Conservation (phyloP, 1,140 invertebrate genomes). For the Gonatopus flavifemur region DNA sequence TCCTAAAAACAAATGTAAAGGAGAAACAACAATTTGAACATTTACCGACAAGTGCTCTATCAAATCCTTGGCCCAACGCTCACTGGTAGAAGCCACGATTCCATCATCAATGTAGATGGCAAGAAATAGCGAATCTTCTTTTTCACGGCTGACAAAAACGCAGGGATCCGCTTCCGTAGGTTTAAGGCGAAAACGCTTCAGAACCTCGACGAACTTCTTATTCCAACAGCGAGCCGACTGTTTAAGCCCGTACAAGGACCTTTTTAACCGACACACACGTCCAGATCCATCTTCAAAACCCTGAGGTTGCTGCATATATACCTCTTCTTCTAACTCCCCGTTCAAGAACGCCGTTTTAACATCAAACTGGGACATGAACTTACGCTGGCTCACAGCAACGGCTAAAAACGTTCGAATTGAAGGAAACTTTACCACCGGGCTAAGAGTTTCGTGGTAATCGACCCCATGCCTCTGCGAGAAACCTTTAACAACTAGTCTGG, state of each 20-base stretch:
- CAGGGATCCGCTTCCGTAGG: too few species aligned
- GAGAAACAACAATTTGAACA: too few species aligned
- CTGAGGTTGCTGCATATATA: too few species aligned
- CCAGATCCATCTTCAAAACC: too few species aligned
- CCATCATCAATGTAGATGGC: conserved; percentile 45
- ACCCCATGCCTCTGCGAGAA: too few species aligned
- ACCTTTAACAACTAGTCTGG: conserved; percentile 46
- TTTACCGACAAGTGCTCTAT: too few species aligned
- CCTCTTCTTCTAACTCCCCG: conserved; percentile 41
- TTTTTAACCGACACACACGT: conserved; percentile 39
- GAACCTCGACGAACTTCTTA: conserved; percentile 27
- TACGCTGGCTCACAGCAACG: conserved; percentile 24
- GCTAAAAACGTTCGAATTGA: too few species aligned
- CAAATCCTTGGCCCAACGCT: background rate
- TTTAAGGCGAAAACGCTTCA: conserved; percentile 14
- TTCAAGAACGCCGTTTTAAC: conserved; percentile 47
- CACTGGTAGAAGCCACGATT: conserved; percentile 31
- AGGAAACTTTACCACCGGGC: too few species aligned
- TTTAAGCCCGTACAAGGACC: conserved; percentile 47
- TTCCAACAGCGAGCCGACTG: conserved; percentile 38
- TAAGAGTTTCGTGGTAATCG: too few species aligned
- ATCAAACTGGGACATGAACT: conserved; percentile 42
- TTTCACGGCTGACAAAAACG: conserved; percentile 23
- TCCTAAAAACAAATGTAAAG: too few species aligned
- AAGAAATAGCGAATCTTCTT: conserved; percentile 17